These are phyloP conservation scores for Nephila pilipes DNA, from an alignment of 1,140 invertebrate species.

Conservation along the genomic window DNA sequence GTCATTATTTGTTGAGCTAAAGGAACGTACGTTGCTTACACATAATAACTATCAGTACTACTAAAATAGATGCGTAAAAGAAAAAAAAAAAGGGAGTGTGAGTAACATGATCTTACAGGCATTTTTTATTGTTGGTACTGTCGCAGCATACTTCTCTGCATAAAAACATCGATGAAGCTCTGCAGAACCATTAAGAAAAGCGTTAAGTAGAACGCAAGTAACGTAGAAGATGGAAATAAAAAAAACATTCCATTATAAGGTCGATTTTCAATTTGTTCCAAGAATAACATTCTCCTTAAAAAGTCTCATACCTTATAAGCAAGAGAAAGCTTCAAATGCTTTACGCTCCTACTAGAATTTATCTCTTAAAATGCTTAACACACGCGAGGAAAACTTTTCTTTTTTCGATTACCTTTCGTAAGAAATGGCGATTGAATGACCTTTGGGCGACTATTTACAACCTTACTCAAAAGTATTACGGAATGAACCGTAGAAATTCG, in stretches of 20 bases:
- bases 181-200: too few species aligned
- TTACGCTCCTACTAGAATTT: neutral
- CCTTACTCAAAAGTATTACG: neutral
- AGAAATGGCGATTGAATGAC: neutral
- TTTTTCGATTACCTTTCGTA: neutral
- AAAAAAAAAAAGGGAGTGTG: too few species aligned
- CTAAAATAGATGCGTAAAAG: too few species aligned
- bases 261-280: conserved; percentile 18
- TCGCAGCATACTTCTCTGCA: neutral
- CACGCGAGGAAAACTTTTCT: neutral
- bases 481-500: neutral
- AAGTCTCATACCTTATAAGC: neutral
- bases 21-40: too few species aligned
- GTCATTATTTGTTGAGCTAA: too few species aligned
- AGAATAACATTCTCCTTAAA: neutral
- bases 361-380: neutral
- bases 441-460: neutral
- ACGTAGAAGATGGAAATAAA: neutral
- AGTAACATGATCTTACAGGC: too few species aligned
- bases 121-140: too few species aligned
- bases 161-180: neutral
- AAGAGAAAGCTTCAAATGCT: neutral
- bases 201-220: neutral
- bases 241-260: neutral
- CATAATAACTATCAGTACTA: too few species aligned